Percentiles rank a stretch among this genome's conserved stretches.
phyloP scores from a whole-genome alignment of 2,797 vertebrate species.

The Oreochromis mossambicus region DNA sequence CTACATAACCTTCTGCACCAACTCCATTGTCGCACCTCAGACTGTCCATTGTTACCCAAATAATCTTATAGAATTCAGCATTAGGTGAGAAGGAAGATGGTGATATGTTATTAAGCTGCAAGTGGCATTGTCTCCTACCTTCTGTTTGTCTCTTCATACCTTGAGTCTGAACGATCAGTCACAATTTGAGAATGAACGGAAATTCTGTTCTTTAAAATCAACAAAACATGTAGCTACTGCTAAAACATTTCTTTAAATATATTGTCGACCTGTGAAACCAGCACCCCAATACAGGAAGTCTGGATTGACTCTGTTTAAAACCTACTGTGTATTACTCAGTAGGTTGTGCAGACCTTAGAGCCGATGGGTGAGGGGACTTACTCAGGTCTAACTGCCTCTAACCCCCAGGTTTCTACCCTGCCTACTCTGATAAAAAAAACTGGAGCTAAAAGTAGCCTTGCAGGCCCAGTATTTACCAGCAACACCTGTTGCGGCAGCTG shows the following conservation, averaged over 20 bases:
- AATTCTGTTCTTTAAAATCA: not conserved
- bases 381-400: not conserved
- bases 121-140: not conserved
- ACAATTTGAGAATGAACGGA: not conserved
- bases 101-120: not conserved
- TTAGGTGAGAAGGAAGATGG: not conserved
- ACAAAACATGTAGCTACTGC: not conserved
- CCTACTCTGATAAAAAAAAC: not conserved
- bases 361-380: not conserved
- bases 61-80: not conserved
- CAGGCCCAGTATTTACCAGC: not conserved
- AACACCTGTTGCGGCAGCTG: not conserved
- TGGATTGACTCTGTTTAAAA: not conserved
- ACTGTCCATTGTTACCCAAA: not conserved
- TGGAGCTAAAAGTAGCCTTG: not conserved
- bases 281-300: not conserved
- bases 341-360: not conserved
- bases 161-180: not conserved
- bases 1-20: not conserved
- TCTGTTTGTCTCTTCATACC: not conserved
- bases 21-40: not conserved
- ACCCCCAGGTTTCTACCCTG: not conserved
- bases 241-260: not conserved
- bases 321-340: not conserved
- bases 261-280: not conserved